Percentiles rank a stretch among this genome's conserved stretches.
Evolutionary conservation across 2,888 invertebrate genomes (phyloP).

Genomic region (Cinara cedri): DNA sequence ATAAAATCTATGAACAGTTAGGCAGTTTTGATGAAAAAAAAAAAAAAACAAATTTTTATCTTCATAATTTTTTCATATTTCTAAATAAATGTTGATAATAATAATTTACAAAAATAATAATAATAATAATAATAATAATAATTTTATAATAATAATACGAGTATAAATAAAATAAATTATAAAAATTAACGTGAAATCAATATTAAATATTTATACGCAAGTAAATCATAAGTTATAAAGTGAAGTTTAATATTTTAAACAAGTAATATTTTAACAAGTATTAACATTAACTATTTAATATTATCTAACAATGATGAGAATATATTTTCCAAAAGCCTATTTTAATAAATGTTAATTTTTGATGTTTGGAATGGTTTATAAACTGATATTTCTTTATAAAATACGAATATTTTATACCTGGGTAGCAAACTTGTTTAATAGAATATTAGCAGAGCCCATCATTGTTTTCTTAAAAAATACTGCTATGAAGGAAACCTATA

Average conservation of each 20-base stretch:
- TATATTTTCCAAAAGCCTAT: constrained; percentile 44
- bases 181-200: constrained; percentile 56
- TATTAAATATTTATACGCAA: constrained; percentile 54
- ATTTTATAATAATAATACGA: constrained; percentile 53
- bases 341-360: constrained; percentile 10
- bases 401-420: constrained; percentile 38
- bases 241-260: constrained; percentile 54
- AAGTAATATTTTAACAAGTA: constrained; percentile 55
- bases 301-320: constrained; percentile 57
- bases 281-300: constrained; percentile 57
- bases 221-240: constrained; percentile 55
- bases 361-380: constrained; percentile 52
- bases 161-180: constrained; percentile 56
- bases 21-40: too few relatives aligned
- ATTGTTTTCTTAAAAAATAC: constrained; percentile 56
- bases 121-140: constrained; percentile 52
- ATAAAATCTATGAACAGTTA: too few relatives aligned
- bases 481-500: constrained; percentile 45
- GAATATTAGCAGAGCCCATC: constrained; percentile 49
- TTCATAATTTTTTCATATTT: constrained; percentile 48
- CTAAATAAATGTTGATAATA: constrained; percentile 55
- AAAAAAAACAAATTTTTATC: constrained; percentile 3
- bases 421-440: constrained; percentile 37
- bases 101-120: constrained; percentile 52
- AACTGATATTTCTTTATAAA: constrained; percentile 41